Base-by-base conservation (phyloP, 92 coral and sea anemone genomes). In the Diadumene lineata region DNA sequence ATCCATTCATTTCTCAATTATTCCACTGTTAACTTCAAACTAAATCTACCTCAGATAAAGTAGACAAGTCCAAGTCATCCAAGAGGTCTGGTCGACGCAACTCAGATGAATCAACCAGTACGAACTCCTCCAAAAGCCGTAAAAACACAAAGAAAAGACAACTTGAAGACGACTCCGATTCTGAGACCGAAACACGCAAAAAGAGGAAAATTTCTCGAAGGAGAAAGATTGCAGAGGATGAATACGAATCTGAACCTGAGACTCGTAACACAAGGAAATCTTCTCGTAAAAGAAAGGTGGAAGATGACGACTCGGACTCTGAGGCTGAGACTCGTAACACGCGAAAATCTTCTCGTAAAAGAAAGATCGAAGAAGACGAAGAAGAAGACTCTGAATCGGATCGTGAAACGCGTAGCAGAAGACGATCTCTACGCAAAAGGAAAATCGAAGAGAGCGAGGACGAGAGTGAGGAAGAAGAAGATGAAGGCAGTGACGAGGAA, bases 401-500 rank as follows among this genome's bases (percentile, higher is more conserved):
- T n/a, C n/a, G n/a, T n/a, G n/a, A n/a, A n/a, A n/a, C n/a, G n/a
- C n/a, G n/a, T n/a, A n/a, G n/a, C n/a, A n/a, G n/a, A n/a, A n/a
- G n/a, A n/a, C n/a, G n/a, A n/a, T n/a, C n/a, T n/a, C n/a, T n/a
- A n/a, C 86, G 68, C 34, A 61, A 43, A 31, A 60, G 34, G 62
- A 23, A 25, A 23, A 51, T 32, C n/a, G 38, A 73, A 43, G 63
- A 65, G 16, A 51, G 56, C 56, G 55, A 68, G 19, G 63, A 73
- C 15, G 63, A 7, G 21, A 34, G 33, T 21, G 73, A 38, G 22
- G 77, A 76, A 38, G 75, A 74, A 68, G 84, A 57, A 27, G 81
- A 70, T 50, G 64, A 73, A 29, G 89, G 62, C 18, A 68, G 38
- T 60, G 76, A 76, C 28, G 63, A 79, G 0, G 68, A 86, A 2